phyloP scores from a whole-genome alignment of 2,888 invertebrate species.

The Sphaeridia pumilis region DNA sequence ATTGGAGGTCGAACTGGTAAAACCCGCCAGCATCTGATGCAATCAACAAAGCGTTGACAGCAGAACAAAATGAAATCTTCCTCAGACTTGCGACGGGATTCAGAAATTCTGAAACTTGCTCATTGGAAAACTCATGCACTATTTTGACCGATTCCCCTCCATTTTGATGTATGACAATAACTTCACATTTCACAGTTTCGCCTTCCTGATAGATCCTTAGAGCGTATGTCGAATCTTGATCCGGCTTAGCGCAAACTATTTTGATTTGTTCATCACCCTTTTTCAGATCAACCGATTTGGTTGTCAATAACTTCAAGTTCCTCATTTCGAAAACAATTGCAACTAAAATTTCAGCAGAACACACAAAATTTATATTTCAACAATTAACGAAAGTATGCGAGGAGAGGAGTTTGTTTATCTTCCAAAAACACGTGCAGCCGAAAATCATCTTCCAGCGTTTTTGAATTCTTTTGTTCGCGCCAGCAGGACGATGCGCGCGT shows the following conservation, averaged over 20 bases:
- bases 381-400: too few relatives aligned
- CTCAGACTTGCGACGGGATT: neutral
- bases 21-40: conserved; percentile 12
- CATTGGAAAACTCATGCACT: neutral
- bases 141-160: neutral
- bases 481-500: neutral
- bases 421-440: neutral
- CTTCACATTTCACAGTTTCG: neutral
- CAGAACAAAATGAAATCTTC: conserved; percentile 1
- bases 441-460: too few relatives aligned
- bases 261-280: neutral
- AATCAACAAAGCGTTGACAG: conserved; percentile 3
- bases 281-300: neutral
- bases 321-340: neutral
- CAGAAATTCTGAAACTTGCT: neutral
- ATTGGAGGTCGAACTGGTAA: conserved; percentile 8
- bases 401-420: too few relatives aligned
- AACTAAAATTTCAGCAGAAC: neutral
- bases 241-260: neutral
- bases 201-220: neutral
- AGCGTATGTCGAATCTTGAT: neutral
- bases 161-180: neutral
- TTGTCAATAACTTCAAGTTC: neutral
- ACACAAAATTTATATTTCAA: neutral
- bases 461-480: too few relatives aligned